phyloP scores from a whole-genome alignment of 2,888 invertebrate species.

The Trissolcus brochymenae region DNA sequence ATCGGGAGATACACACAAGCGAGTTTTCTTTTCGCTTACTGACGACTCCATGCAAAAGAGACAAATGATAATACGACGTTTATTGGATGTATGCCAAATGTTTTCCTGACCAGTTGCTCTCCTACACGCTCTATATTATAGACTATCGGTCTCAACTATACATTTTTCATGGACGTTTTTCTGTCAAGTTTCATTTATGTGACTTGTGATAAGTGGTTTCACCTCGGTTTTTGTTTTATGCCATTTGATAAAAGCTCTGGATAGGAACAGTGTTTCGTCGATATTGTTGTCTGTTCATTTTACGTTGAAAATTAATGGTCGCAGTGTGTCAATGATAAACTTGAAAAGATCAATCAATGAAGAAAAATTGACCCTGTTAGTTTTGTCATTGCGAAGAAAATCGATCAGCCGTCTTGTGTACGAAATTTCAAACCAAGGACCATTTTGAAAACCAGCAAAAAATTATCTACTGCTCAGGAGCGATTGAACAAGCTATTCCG shows the following conservation, averaged over 20 bases:
- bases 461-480: background rate
- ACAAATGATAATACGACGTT: constrained; percentile 64
- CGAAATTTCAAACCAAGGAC: constrained; percentile 13
- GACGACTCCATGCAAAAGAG: constrained; percentile 54
- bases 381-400: constrained; percentile 16
- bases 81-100: constrained; percentile 66
- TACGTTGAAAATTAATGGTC: constrained; percentile 52
- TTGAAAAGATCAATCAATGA: constrained; percentile 26
- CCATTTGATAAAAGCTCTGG: constrained; percentile 45
- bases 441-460: constrained; percentile 6
- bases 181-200: constrained; percentile 58
- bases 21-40: constrained; percentile 34
- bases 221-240: constrained; percentile 54
- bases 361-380: constrained; percentile 39
- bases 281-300: constrained; percentile 46
- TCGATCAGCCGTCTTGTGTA: constrained; percentile 19
- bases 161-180: constrained; percentile 58
- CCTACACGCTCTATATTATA: constrained; percentile 54
- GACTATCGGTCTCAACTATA: constrained; percentile 57
- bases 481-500: no score
- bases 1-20: background rate
- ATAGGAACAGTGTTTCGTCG: constrained; percentile 54
- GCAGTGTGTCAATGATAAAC: constrained; percentile 55
- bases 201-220: constrained; percentile 58
- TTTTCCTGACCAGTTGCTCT: constrained; percentile 61